Percentiles rank a stretch among this genome's conserved stretches.
These are phyloP conservation scores for Picus viridis DNA, from an alignment of 2,797 vertebrate species.

Conservation along the genomic window DNA sequence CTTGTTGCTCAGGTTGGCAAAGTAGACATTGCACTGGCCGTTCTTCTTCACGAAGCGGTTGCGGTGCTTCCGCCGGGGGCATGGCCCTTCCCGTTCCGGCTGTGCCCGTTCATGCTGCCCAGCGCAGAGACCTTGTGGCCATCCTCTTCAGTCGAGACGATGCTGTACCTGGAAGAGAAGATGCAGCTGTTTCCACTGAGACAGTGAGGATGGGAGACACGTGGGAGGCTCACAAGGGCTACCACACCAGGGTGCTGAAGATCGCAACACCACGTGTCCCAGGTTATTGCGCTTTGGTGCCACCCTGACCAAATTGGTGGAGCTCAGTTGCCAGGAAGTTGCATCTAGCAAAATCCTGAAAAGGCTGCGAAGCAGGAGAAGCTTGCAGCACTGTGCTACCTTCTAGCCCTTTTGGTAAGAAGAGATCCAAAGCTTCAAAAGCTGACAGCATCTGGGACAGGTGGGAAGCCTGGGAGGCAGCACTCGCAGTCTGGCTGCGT, in stretches of 20 bases:
- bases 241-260: accelerated
- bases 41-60: conserved; percentile 97
- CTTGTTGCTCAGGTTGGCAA: conserved; percentile 94
- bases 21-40: conserved; percentile 94
- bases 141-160: conserved; percentile 88
- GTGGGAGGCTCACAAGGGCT: not conserved
- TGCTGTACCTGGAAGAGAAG: conserved; percentile 84
- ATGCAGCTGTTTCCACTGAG: not conserved
- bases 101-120: conserved; percentile 84
- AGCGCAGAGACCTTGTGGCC: conserved; percentile 82
- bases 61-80: conserved; percentile 83
- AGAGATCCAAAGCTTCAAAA: not conserved
- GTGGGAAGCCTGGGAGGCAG: not conserved
- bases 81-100: conserved; percentile 79
- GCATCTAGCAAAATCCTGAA: not conserved
- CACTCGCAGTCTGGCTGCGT: not conserved
- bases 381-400: not conserved
- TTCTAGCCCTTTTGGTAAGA: not conserved
- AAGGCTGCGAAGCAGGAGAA: not conserved
- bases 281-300: not conserved
- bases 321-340: not conserved
- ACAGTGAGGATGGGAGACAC: not conserved
- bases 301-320: not conserved
- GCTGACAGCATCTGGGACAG: not conserved
- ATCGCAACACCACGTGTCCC: not conserved